Base-by-base conservation (phyloP, 2,888 invertebrate species). In the Venustoraphidia nigricollis region DNA sequence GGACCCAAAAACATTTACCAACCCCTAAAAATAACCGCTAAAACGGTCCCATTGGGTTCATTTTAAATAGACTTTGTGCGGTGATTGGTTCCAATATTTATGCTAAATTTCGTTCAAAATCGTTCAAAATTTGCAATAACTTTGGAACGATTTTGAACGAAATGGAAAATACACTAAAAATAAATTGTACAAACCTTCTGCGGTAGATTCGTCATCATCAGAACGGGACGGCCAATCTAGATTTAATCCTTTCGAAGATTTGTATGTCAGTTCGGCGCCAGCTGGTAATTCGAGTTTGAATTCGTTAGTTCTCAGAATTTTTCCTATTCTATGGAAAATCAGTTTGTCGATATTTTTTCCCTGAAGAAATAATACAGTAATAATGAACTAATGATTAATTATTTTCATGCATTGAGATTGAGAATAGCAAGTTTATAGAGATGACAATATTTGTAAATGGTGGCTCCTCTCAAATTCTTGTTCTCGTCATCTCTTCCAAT, bases 251-350 rank as follows among this genome's bases (percentile, higher is more conserved):
- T 70, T 72, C 55, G 75, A 77, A 48, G 80, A 74, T 55, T 80
- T 77, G 65, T 81, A 83, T 17, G 77, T 74, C 44, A 83, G 66
- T 56, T 79, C 75, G 44, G 81, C 79, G 53, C 71, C 71, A 56
- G 80, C 79, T 1, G 89, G 89, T 56, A 89, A 64, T 56, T 78
- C 76, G 55, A 87, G 63, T 51, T 74, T 76, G 65, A 88, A 77
- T 63, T 86, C 83, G 62, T 86, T 81, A n/a, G 75, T 77, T 62
- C 79, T 77, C 51, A 88, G 60, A 56, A 86, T 76, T 60, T 80
- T 76, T 10, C 78, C 77, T 9, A 79, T 75, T 55, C 88, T 77
- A 55, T 83, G 79, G 54, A 79, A 78, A 56, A 89, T 81, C 50
- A 83, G 81, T 63, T 79, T 80, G 57, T 88, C 87, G 53, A 83